Percentiles rank a stretch among this genome's conserved stretches.
phyloP scores from a whole-genome alignment of 30 jellyfish, hydroid and myxozoan genomes.

The Aurelia aurita region DNA sequence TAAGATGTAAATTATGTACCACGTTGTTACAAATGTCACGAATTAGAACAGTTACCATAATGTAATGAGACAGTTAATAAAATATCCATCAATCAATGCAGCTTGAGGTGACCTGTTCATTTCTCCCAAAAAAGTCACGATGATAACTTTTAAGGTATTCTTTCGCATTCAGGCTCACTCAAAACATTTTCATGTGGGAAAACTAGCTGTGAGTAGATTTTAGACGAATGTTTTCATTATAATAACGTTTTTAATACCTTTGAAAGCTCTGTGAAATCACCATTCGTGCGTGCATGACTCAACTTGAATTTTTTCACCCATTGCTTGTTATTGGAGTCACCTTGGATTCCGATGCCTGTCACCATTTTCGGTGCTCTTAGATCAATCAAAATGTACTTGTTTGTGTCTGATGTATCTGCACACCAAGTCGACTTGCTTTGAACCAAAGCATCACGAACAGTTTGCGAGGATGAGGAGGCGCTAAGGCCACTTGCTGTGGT shows the following conservation, averaged over 20 bases:
- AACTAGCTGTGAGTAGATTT: no score
- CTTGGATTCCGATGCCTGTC: slow-evolving; percentile 58
- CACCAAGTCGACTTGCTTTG: slow-evolving; percentile 54
- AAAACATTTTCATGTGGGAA: no score
- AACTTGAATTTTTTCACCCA: slow-evolving; percentile 37
- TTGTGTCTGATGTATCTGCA: slow-evolving; percentile 36
- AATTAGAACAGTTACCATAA: no score
- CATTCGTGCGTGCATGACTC: slow-evolving; percentile 18
- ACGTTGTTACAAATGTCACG: no score
- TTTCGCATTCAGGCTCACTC: no score
- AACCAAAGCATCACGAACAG: slow-evolving; percentile 5
- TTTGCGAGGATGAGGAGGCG: slow-evolving; percentile 28
- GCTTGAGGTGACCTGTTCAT: no score
- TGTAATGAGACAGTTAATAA: no score
- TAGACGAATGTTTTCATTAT: no score
- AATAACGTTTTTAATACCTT: neutral
- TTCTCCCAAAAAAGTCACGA: no score
- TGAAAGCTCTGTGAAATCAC: neutral
- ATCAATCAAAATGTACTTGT: slow-evolving; percentile 15
- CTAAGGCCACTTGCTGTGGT: slow-evolving; percentile 6
- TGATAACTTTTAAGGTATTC: no score
- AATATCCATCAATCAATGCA: no score
- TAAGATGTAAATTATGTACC: no score
- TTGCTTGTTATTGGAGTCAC: slow-evolving; percentile 56
- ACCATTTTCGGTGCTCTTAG: slow-evolving; percentile 25